Evolutionary conservation across 2,888 invertebrate species (phyloP).

Genomic region (Globia sparganii): DNA sequence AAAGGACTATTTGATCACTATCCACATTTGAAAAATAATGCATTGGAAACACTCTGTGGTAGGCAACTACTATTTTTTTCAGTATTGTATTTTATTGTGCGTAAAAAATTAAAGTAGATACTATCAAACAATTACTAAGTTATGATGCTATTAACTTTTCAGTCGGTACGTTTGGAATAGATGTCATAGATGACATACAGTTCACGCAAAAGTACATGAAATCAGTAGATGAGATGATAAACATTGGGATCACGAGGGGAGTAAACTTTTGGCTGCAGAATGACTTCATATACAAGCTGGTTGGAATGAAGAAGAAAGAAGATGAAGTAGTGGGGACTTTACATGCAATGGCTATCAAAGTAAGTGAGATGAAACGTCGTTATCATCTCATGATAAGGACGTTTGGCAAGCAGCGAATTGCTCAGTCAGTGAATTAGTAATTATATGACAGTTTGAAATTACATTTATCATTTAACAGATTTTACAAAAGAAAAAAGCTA

Average conservation of each 20-base stretch:
- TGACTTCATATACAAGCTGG: constrained; percentile 16
- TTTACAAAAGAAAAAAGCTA: constrained; percentile 29
- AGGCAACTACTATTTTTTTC: background rate
- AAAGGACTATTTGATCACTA: constrained; percentile 28
- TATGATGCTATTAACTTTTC: background rate
- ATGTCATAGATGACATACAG: constrained; percentile 8
- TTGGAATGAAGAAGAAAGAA: constrained; percentile 25
- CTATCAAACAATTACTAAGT: too few species aligned
- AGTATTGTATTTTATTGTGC: background rate
- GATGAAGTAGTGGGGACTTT: constrained; percentile 9
- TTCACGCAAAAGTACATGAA: constrained; percentile 19
- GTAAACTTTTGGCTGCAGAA: constrained; percentile 28
- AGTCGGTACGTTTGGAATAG: constrained; percentile 35
- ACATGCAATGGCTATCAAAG: constrained; percentile 15
- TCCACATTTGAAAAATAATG: background rate
- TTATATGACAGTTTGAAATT: background rate
- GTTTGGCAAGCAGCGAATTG: background rate
- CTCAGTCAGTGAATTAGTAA: background rate
- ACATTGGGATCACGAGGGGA: background rate
- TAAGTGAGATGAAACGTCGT: too few species aligned
- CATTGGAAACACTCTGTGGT: constrained; percentile 43
- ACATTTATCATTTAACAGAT: background rate
- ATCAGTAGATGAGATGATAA: constrained; percentile 7
- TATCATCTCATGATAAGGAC: too few species aligned
- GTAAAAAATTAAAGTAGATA: too few species aligned